Percentiles rank a stretch among this genome's conserved stretches.
Conservation (phyloP, 2,888 invertebrate genomes). For the Dynastes grantii region DNA sequence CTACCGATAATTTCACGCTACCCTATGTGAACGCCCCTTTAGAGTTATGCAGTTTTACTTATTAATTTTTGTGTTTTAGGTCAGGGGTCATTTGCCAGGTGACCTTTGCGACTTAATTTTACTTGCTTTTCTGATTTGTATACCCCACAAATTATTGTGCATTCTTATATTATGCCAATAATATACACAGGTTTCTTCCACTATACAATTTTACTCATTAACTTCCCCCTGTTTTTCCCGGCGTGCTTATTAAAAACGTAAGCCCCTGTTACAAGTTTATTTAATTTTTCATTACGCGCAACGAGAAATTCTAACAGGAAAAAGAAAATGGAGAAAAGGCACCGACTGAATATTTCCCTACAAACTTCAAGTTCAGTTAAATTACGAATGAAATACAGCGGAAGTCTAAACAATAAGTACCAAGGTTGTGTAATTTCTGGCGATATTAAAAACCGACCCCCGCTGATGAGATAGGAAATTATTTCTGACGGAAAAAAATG, state of each 20-base stretch:
- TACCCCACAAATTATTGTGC: too few species aligned
- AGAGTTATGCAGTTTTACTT: too few species aligned
- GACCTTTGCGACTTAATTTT: too few species aligned
- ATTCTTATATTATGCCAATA: too few species aligned
- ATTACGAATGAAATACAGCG: conserved; percentile 33
- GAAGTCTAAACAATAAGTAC: conserved; percentile 43
- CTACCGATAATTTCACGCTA: too few species aligned
- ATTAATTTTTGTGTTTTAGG: too few species aligned
- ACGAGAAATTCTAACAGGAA: background rate
- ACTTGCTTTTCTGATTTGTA: too few species aligned
- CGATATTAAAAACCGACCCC: conserved; percentile 38
- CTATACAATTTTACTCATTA: background rate
- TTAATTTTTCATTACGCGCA: conserved; percentile 27
- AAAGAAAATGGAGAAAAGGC: background rate
- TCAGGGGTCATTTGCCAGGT: too few species aligned
- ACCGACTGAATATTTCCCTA: background rate
- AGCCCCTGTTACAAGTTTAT: conserved; percentile 23
- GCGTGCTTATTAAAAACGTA: conserved; percentile 31
- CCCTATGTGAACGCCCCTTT: too few species aligned
- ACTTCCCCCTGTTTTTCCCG: background rate
- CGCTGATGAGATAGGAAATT: conserved; percentile 39
- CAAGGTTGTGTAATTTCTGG: conserved; percentile 34
- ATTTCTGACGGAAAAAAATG: conserved; percentile 39
- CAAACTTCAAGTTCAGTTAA: conserved; percentile 20
- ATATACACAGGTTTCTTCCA: background rate